Evolutionary conservation across 2,113 vertebrate genomes (phyloP).

Genomic region (Aptenodytes patagonicus): DNA sequence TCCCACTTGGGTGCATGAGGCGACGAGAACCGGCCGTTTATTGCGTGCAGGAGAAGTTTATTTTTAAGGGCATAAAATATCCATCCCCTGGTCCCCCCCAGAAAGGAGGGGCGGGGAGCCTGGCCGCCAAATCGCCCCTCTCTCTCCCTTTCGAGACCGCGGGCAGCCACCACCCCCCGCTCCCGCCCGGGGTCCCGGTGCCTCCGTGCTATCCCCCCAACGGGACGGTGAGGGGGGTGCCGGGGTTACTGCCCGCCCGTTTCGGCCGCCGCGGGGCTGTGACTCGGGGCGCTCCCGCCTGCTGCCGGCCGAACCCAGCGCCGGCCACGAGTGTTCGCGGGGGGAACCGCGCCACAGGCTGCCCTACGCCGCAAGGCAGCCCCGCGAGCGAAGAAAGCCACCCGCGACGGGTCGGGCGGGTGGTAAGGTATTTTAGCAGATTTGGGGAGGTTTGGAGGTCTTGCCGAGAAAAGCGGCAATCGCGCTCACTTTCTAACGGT

Average conservation of each 20-base stretch:
- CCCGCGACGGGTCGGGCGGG: neutral
- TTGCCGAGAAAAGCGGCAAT: neutral
- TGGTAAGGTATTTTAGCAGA: accelerated
- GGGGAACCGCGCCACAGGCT: accelerated
- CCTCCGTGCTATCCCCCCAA: neutral
- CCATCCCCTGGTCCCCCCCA: neutral
- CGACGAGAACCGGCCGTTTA: neutral
- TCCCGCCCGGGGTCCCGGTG: neutral
- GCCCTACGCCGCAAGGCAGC: neutral
- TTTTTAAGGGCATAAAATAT: neutral
- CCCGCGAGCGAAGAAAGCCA: neutral
- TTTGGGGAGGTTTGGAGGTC: neutral
- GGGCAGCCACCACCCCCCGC: neutral
- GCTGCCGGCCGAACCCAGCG: neutral
- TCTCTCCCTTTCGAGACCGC: neutral
- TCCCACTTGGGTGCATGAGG: neutral
- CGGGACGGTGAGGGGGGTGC: neutral
- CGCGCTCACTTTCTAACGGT: neutral
- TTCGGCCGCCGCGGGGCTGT: neutral
- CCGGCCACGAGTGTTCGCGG: no score
- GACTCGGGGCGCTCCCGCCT: neutral
- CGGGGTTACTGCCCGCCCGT: neutral
- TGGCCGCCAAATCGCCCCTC: no score
- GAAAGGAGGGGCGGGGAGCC: no score
- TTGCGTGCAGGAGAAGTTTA: neutral